Percentiles rank a stretch among this genome's conserved stretches.
phyloP scores from a whole-genome alignment of 2,113 vertebrate genomes.

The Nothobranchius kuhntae region DNA sequence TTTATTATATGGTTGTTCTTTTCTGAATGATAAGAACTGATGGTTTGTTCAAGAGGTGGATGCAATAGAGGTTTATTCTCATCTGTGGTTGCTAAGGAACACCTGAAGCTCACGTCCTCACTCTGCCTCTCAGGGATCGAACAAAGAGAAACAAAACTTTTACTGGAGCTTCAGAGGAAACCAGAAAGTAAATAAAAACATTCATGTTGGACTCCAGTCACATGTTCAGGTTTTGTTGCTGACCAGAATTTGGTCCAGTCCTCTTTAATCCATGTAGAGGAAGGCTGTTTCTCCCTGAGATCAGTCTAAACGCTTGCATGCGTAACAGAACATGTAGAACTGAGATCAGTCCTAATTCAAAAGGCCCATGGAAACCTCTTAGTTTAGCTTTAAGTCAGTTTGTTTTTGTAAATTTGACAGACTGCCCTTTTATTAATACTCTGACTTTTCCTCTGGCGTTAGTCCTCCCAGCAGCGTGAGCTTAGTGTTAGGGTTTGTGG shows the following conservation, averaged over 20 bases:
- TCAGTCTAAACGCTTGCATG: neutral
- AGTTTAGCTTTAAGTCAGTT: too few relatives aligned
- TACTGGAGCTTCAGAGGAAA: neutral
- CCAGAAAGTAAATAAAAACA: neutral
- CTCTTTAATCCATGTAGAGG: too few relatives aligned
- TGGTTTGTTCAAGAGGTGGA: slow-evolving; percentile 20
- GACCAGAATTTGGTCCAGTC: too few relatives aligned
- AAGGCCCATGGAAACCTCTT: too few relatives aligned
- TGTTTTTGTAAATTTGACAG: too few relatives aligned
- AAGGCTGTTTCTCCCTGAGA: neutral
- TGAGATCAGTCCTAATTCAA: too few relatives aligned
- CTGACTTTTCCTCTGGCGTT: neutral
- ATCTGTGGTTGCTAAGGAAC: slow-evolving; percentile 71
- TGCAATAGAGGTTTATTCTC: slow-evolving; percentile 52
- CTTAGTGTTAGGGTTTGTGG: neutral
- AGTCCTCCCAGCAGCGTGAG: neutral
- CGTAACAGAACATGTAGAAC: too few relatives aligned
- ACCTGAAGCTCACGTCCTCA: slow-evolving; percentile 34
- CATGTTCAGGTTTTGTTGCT: neutral
- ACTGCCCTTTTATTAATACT: too few relatives aligned
- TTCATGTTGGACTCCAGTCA: neutral
- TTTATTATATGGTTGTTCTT: slow-evolving; percentile 8
- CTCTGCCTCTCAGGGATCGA: slow-evolving; percentile 26
- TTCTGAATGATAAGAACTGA: slow-evolving; percentile 15
- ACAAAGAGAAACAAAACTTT: slow-evolving; percentile 27